Evolutionary conservation across 1,140 invertebrate species (phyloP), one percentile per base, ranked within the genome.

Genomic region (Anoplophora glabripennis): DNA sequence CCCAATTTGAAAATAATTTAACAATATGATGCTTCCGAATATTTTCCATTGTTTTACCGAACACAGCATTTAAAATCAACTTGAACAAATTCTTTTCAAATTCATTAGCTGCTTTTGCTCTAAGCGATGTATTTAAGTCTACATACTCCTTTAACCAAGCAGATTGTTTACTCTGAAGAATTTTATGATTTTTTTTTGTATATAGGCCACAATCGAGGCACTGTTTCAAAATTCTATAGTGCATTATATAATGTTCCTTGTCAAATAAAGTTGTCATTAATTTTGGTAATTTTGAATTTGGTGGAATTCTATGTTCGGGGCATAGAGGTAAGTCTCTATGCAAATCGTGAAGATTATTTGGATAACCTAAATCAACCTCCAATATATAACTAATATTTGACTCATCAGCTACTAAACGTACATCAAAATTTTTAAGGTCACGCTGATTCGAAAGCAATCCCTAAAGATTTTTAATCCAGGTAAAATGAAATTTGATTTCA

Each of bases 51-150:
- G n/a, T n/a, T n/a, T n/a, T n/a, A n/a, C n/a, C n/a, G n/a, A n/a
- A n/a, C n/a, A n/a, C n/a, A n/a, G n/a, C 58, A 47, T 21, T n/a
- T 21, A 12, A 28, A 68, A 10, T 66, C 62, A 18, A 77, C 41
- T 68, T 73, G 68, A 0, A 79, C 56, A 63, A 75, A 59, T 34
- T 65, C 59, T 79, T 72, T 66, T 78, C 76, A 59, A 80, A 81
- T n/a, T 70, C 70, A 52, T 70, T 75, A 34, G 47, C 73, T 4
- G 73, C 70, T 0, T 14, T n/a, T 38, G 61, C 37, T 63, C 75
- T 53, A 35, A 69, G 52, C 49, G 65, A 52, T 21, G 69, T 76
- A 69, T 77, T 77, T 11, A 75, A 54, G 15, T 76, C 73, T 35
- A 77, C 76, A 53, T 76, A 78, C 3, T 53, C 14, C 59, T 71